Conservation (phyloP, 2,113 vertebrate genomes). For the Mus spicilegus region DNA sequence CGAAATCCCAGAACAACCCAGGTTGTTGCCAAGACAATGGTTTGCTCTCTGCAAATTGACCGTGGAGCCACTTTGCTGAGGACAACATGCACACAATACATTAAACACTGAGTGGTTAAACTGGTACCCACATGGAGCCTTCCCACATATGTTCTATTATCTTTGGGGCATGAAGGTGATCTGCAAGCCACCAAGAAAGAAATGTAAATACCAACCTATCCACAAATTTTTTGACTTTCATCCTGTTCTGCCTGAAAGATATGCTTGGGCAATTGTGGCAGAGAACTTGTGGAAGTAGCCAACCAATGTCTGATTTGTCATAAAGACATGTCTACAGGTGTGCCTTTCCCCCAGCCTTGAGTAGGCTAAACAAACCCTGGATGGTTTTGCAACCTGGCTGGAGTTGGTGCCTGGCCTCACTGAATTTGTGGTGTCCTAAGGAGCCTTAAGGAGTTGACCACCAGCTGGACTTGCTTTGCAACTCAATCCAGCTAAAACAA, state of each 20-base stretch:
- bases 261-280: neutral
- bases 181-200: neutral
- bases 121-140: neutral
- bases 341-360: too few relatives aligned
- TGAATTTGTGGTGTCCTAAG: too few relatives aligned
- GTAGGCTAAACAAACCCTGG: too few relatives aligned
- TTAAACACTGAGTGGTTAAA: neutral
- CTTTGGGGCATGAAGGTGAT: neutral
- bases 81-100: neutral
- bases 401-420: too few relatives aligned
- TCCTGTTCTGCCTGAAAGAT: neutral
- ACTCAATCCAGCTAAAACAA: too few relatives aligned
- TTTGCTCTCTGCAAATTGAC: neutral
- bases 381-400: too few relatives aligned
- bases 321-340: neutral
- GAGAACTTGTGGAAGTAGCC: neutral
- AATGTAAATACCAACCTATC: neutral
- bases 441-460: too few relatives aligned
- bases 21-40: neutral
- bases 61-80: neutral
- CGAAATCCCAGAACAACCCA: neutral
- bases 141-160: neutral
- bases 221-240: neutral
- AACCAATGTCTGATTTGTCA: neutral
- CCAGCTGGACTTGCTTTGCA: too few relatives aligned